Conservation (phyloP, 1,140 invertebrate genomes). For the Drosophila micromelanica region DNA sequence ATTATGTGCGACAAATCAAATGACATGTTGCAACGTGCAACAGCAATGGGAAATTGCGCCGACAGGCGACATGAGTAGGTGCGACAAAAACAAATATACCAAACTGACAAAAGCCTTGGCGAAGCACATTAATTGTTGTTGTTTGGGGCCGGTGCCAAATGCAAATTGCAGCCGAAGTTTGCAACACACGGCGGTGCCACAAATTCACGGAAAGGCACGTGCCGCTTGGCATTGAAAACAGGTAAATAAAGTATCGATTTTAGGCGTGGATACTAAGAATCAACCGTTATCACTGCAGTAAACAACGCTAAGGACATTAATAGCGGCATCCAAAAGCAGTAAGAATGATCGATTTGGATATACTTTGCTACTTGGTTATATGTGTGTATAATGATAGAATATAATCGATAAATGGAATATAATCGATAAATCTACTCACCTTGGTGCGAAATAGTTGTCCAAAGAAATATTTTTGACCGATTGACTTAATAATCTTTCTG, state of each 20-base stretch:
- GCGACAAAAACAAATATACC: not conserved
- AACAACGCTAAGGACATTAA: not conserved
- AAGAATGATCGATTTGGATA: not conserved
- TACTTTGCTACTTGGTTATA: not conserved
- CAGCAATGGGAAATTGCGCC: not conserved
- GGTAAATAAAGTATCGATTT: conserved; percentile 40
- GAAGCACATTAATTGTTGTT: conserved; percentile 25
- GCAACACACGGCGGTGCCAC: not conserved
- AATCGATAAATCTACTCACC: too few species aligned
- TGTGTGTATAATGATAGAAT: too few species aligned
- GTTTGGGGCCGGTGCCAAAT: conserved; percentile 9
- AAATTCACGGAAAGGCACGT: conserved; percentile 12
- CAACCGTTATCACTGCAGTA: conserved; percentile 1
- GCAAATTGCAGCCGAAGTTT: conserved; percentile 11
- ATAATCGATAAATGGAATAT: too few species aligned
- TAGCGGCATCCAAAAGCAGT: not conserved
- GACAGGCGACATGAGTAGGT: not conserved
- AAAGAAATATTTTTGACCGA: too few species aligned
- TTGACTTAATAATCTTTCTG: too few species aligned
- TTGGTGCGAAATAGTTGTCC: too few species aligned
- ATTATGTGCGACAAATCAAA: conserved; percentile 7
- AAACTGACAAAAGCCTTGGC: conserved; percentile 5
- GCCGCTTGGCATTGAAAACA: conserved; percentile 7
- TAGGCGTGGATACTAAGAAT: not conserved
- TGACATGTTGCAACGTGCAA: not conserved